Evolutionary conservation across 2,113 vertebrate species (phyloP).

Genomic region (Dunckerocampus dactyliophorus): DNA sequence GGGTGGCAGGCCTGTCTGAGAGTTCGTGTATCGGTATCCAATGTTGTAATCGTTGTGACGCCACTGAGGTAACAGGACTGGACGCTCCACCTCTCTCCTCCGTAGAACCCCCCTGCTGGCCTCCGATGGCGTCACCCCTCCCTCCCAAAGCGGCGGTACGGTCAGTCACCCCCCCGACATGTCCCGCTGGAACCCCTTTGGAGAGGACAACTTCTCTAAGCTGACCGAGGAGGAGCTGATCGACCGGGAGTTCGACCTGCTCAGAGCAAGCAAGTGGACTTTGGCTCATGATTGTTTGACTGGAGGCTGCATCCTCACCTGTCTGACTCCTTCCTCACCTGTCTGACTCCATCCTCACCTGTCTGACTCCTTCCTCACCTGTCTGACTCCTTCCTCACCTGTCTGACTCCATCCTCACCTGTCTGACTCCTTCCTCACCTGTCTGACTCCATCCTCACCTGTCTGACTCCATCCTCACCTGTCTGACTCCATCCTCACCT

Average conservation of each 20-base stretch:
- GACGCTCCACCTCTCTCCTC: not conserved
- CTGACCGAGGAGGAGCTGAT: slow-evolving; percentile 95
- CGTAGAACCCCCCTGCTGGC: slow-evolving; percentile 71
- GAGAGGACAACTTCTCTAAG: slow-evolving; percentile 97
- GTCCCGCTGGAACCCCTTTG: slow-evolving; percentile 96
- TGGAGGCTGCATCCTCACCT: not conserved
- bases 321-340: too few species aligned
- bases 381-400: not conserved
- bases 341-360: too few species aligned
- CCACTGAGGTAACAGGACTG: too few species aligned
- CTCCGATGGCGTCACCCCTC: slow-evolving; percentile 68
- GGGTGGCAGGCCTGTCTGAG: too few species aligned
- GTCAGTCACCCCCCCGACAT: slow-evolving; percentile 91
- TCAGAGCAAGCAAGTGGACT: slow-evolving; percentile 92
- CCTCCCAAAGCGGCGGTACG: slow-evolving; percentile 71
- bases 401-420: too few species aligned
- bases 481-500: not conserved
- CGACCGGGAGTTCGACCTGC: slow-evolving; percentile 95
- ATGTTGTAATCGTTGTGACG: too few species aligned
- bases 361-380: not conserved
- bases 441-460: not conserved
- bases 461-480: not conserved
- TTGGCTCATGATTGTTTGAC: not conserved
- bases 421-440: not conserved
- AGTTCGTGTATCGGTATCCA: too few species aligned